Conservation (phyloP, 1,140 invertebrate species). For the Drosophila sturtevanti region DNA sequence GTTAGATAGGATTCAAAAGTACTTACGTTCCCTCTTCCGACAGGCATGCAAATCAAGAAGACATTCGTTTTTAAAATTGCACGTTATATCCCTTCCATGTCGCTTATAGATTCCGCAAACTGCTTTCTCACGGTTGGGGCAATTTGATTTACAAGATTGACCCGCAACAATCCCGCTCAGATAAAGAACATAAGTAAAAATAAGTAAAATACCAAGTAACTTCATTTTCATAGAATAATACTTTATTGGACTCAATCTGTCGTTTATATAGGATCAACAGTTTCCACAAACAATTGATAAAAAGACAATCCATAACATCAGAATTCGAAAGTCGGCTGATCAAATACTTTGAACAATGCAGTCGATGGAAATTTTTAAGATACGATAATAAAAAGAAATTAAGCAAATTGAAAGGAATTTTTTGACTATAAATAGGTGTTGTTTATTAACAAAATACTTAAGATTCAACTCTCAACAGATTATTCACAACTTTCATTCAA, state of each 20-base stretch:
- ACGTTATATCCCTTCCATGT: neutral
- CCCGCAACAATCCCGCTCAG: neutral
- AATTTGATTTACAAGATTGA: neutral
- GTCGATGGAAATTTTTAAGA: neutral
- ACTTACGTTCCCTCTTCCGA: neutral
- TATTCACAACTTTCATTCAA: too few species aligned
- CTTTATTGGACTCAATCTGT: neutral
- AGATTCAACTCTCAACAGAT: neutral
- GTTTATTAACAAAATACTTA: neutral
- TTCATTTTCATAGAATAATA: neutral
- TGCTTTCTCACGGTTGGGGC: neutral
- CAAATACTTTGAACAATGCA: neutral
- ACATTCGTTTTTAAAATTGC: neutral
- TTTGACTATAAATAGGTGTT: neutral
- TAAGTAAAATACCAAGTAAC: neutral
- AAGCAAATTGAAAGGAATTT: neutral
- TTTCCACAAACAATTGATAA: neutral
- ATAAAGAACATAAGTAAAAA: neutral
- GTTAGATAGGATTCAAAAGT: neutral
- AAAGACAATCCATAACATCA: neutral
- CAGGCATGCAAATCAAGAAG: neutral
- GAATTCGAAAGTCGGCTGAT: neutral
- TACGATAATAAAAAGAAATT: neutral
- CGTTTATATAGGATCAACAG: neutral
- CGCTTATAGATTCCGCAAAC: constrained; percentile 1